Percentiles rank a stretch among this genome's conserved stretches.
phyloP scores from a whole-genome alignment of 2,113 vertebrate genomes.

The Rhegmatorhina hoffmannsi region DNA sequence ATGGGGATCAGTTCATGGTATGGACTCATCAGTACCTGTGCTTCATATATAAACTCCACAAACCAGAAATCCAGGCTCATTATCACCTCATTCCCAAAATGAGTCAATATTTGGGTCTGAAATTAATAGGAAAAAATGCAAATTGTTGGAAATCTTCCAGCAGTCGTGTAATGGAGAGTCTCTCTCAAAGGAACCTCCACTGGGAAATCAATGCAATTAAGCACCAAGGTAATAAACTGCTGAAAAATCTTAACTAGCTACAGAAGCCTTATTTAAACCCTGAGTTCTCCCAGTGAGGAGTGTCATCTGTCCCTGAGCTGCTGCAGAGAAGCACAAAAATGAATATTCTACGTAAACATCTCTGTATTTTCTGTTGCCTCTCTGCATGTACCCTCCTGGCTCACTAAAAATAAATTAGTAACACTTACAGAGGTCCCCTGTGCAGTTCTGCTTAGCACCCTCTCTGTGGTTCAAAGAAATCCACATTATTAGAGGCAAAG shows the following conservation, averaged over 20 bases:
- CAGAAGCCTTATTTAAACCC: constrained; percentile 53
- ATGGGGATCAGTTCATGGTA: neutral
- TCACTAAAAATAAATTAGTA: neutral
- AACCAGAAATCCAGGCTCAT: neutral
- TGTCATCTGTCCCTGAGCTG: neutral
- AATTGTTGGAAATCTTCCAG: constrained; percentile 16
- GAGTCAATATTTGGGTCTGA: constrained; percentile 30
- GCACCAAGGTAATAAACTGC: constrained; percentile 30
- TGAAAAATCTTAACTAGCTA: constrained; percentile 44
- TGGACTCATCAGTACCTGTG: neutral
- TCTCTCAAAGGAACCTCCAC: constrained; percentile 1
- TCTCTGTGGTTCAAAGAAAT: neutral
- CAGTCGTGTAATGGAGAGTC: neutral
- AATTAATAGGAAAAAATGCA: constrained; percentile 28
- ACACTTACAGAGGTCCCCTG: neutral
- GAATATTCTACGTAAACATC: neutral
- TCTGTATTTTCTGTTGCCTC: neutral
- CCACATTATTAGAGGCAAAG: neutral
- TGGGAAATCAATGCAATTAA: constrained; percentile 58
- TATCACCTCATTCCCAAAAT: neutral
- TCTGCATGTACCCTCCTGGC: neutral
- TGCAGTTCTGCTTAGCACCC: neutral
- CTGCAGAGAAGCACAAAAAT: neutral
- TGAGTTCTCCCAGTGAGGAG: neutral
- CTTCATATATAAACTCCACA: neutral